Percentiles rank a stretch among this genome's conserved stretches.
Evolutionary conservation across 2,888 invertebrate species (phyloP).

Genomic region (Mellilla xanthometata): DNA sequence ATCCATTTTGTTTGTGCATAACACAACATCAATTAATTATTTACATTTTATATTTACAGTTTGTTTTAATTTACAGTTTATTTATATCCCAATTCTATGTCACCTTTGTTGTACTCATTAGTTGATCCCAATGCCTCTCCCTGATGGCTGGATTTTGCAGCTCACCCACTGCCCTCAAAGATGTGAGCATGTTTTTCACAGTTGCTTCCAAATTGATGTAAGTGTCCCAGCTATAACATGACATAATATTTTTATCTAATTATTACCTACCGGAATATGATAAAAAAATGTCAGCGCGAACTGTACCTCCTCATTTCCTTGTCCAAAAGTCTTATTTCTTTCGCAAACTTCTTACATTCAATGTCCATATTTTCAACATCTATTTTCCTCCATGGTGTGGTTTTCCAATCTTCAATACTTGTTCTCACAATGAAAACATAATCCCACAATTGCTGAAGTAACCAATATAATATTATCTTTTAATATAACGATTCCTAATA

Average conservation of each 20-base stretch:
- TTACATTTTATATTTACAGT: conserved; percentile 52
- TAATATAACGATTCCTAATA: background rate
- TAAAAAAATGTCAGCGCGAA: too few relatives aligned
- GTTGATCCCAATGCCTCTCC: conserved; percentile 97
- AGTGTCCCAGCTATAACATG: conserved; percentile 89
- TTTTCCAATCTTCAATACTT: conserved; percentile 98
- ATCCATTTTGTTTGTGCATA: conserved; percentile 30
- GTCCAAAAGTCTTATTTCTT: conserved; percentile 94
- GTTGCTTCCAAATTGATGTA: conserved; percentile 94
- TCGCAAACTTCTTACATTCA: conserved; percentile 98
- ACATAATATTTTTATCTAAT: background rate
- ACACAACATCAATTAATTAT: conserved; percentile 33
- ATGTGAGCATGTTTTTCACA: conserved; percentile 98
- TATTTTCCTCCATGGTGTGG: conserved; percentile 97
- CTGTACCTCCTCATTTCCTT: conserved; percentile 94
- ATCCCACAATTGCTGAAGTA: conserved; percentile 95
- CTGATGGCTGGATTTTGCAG: conserved; percentile 97
- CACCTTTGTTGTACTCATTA: conserved; percentile 98
- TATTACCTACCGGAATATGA: too few relatives aligned
- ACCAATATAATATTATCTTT: background rate
- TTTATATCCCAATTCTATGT: conserved; percentile 35
- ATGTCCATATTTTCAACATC: conserved; percentile 99
- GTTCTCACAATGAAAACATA: conserved; percentile 95
- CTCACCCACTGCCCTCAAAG: conserved; percentile 96
- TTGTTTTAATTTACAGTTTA: conserved; percentile 36